Evolutionary conservation across 2,797 vertebrate genomes (phyloP), one percentile per base, ranked within the genome.

Genomic region (Diplodus puntazzo): DNA sequence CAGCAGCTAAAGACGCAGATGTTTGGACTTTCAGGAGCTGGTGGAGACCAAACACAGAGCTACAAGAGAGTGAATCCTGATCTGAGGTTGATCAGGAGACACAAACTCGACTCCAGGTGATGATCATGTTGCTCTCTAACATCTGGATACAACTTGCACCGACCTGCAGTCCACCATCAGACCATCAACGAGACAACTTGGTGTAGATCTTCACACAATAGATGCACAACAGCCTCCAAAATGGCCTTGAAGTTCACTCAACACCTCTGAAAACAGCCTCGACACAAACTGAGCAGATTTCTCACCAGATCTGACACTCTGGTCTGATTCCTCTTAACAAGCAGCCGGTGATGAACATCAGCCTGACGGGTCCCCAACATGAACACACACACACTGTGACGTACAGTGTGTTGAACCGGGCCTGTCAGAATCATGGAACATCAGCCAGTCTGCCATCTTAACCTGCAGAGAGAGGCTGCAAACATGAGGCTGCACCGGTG

Each of bases 401-500:
- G 20, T 7, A 12, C 17, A n/a, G 60, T 14, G 49, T 9, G 34
- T 23, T n/a, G 54, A 0, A 7, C 2, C 27, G 27, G 45, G 52
- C 64, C 42, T 39, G 4, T 45, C 23, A 52, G 46, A 0, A 12
- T 8, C 39, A 67, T 18, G 1, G 3, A 10, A 23, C 1, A 62
- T 48, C 42, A 49, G 20, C 20, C 59, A 14, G 18, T 42, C 67
- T 69, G 66, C 34, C 58, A 53, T 42, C 43, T 52, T 16, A 17
- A 53, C 55, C 34, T 20, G 14, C 11, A 6, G 10, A 54, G 42
- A 17, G 16, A 20, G 17, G 11, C 43, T 60, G 55, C 48, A 60
- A 45, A 21, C 14, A 52, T 18, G 34, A 65, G 14, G n/a, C n/a
- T n/a, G n/a, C 75, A 74, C 48, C 80, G 30, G 9, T 39, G 16